Base-by-base conservation (phyloP, 2,797 vertebrate species). In the Distichodus sexfasciatus region DNA sequence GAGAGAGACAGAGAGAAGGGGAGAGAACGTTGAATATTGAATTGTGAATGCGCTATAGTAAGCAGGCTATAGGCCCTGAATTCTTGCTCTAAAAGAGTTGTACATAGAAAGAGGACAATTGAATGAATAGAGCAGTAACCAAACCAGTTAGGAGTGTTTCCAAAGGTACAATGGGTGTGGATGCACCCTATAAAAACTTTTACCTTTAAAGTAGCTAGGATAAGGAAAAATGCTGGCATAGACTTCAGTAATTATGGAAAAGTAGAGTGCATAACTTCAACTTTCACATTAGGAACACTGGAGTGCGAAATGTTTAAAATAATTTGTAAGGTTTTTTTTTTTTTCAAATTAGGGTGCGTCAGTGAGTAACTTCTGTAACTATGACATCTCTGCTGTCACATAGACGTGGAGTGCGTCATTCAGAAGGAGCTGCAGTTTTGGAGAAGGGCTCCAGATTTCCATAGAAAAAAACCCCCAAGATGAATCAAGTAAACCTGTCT, bases 101-200 rank as follows among this genome's bases (percentile, higher is more conserved):
- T 10, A 26, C 19, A 43, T 61, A 43, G 7, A 12, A 6, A 14
- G 21, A 44, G 17, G 33, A 12, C 36, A 14, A 15, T 23, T 67
- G 31, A n/a, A 23, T 38, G 29, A 28, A 14, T 38, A 55, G 35
- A 15, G 5, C 0, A 66, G 43, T 15, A 26, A 17, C 46, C 15
- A 48, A 68, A 59, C 15, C 44, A 69, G 33, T 60, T 68, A 6
- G 17, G 66, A 6, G 17, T 28, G 41, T 59, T 69, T 36, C 24
- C 6, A 50, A 11, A n/a, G 10, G 51, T 64, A 64, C 3, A 40
- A 21, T 46, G 64, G 71, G 64, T 62, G 71, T 55, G 64, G 57
- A 36, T 54, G 9, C 14, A 15, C 38, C 15, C 35, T 11, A 33
- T 65, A 40, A 40, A 47, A 53, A 40, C 14, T n/a, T n/a, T n/a